Conservation (phyloP, 2,113 vertebrate species). For the Laticauda colubrina region DNA sequence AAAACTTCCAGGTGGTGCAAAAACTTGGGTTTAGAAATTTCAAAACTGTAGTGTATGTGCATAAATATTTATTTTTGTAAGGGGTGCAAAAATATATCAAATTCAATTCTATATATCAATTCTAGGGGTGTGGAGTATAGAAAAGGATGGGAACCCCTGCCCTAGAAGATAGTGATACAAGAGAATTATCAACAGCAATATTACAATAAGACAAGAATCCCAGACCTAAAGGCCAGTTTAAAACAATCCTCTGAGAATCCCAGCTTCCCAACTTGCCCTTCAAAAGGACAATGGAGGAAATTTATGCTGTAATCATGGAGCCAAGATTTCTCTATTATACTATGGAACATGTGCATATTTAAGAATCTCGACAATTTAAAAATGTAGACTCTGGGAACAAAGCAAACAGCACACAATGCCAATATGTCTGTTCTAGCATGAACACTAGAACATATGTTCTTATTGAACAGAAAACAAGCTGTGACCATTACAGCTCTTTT, state of each 20-base stretch:
- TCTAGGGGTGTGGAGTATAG: too few species aligned
- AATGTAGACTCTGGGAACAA: background rate
- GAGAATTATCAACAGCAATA: background rate
- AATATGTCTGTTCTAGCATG: background rate
- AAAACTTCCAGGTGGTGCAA: too few species aligned
- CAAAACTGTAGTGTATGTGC: too few species aligned
- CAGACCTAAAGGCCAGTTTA: background rate
- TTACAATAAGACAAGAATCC: background rate
- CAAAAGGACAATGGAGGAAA: background rate
- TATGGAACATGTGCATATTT: background rate
- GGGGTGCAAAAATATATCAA: too few species aligned
- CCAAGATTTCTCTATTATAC: background rate
- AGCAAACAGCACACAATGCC: background rate
- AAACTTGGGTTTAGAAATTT: too few species aligned
- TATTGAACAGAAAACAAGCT: background rate
- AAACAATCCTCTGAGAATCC: background rate
- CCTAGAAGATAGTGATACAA: background rate
- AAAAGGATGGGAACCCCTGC: too few species aligned
- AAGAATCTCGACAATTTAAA: background rate
- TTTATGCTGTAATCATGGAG: background rate
- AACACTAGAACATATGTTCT: background rate
- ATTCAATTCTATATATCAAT: too few species aligned
- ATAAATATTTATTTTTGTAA: too few species aligned
- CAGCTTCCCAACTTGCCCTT: background rate
- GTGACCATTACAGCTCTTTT: background rate